phyloP scores from a whole-genome alignment of 2,797 vertebrate species.

The Diplodus puntazzo region DNA sequence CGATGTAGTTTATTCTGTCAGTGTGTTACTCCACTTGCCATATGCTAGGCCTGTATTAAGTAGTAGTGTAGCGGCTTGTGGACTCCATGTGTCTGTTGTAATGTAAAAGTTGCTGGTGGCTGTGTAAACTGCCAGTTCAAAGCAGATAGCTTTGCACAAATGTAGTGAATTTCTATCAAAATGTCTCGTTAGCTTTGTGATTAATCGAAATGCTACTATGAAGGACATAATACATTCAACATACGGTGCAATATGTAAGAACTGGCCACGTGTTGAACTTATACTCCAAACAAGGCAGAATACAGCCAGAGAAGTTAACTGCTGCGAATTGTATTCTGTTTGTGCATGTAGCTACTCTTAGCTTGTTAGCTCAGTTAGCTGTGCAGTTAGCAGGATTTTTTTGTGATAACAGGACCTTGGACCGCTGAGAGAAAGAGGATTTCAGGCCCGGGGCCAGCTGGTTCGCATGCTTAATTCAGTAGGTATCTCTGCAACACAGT shows the following conservation, averaged over 20 bases:
- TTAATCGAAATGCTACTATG: conserved; percentile 7
- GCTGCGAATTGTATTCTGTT: too few relatives aligned
- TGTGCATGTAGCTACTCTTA: too few relatives aligned
- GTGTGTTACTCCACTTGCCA: not conserved
- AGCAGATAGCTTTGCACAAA: not conserved
- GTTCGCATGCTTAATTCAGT: too few relatives aligned
- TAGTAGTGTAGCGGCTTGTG: not conserved
- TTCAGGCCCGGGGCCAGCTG: too few relatives aligned
- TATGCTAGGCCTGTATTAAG: conserved; percentile 3
- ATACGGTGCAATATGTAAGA: not conserved
- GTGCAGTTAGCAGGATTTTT: too few relatives aligned
- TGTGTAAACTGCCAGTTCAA: conserved; percentile 10
- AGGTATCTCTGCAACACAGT: too few relatives aligned
- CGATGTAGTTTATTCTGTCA: not conserved
- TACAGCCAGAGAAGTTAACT: too few relatives aligned
- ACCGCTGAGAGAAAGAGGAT: too few relatives aligned
- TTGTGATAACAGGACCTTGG: too few relatives aligned
- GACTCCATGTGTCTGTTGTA: not conserved
- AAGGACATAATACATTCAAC: conserved; percentile 5
- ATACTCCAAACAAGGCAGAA: too few relatives aligned
- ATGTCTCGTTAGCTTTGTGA: not conserved
- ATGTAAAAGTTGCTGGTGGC: conserved; percentile 1
- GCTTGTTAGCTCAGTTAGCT: too few relatives aligned
- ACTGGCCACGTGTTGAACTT: too few relatives aligned
- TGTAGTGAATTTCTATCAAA: conserved; percentile 14